Base-by-base conservation (phyloP, 2,797 vertebrate species). In the Brachyrhaphis roseni region DNA sequence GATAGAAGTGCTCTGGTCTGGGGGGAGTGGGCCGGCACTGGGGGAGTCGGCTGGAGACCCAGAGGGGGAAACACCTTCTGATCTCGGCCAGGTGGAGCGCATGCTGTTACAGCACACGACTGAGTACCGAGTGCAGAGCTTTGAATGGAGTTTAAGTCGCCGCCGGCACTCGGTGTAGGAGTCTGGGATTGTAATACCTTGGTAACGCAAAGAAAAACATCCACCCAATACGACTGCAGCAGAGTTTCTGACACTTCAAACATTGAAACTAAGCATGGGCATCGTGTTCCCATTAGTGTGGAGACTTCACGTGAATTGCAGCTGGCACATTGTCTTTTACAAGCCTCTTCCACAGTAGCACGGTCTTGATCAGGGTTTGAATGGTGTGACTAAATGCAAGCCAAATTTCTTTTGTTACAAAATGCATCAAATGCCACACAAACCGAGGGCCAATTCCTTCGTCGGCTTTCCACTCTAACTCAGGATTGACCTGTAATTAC, bases 11-110 rank as follows among this genome's bases (percentile, higher is more conserved):
- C 86, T 87, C 88, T 84, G 79, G 85, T 82, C 77, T 80, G 39
- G 85, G 88, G 89, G 90, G 84, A 83, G 68, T 76, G 87, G 88
- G 80, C 89, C 5, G 80, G 91, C 89, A 89, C 85, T 43, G 72
- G 87, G 76, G 85, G 75, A 84, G 82, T 80, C 28, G 62, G 76
- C 86, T 90, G 90, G 89, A 90, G 80, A 82, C 80, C 76, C 85
- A 80, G 71, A 53, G 75, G 72, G 87, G 86, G 74, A 74, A 75
- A 85, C 74, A 81, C 84, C 87, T 86, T 70, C 77, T 84, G 90
- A 74, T 74, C 74, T 75, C 51, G 5, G 79, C 88, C 83, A 74
- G 83, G 75, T 36, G 51, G 71, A 83, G 87, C 85, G 15, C 59
- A 85, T 66, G 86, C 86, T 72, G 75, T 78, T 82, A 36, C 80